These are phyloP conservation scores for Scaptodrosophila lebanonensis DNA, from an alignment of 1,140 invertebrate genomes.

Conservation along the genomic window DNA sequence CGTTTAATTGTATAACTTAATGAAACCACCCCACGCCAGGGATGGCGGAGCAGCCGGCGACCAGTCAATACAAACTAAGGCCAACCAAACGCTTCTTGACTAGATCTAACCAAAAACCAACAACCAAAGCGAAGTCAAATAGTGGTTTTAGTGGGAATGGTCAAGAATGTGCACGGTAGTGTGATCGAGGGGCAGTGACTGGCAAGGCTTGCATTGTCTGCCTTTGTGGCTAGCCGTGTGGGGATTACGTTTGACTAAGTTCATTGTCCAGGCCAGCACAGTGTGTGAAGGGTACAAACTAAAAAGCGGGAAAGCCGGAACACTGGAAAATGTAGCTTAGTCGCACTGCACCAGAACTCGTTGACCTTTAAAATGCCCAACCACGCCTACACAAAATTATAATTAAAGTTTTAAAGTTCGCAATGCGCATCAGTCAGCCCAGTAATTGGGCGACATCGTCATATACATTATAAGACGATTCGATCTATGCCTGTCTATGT, in stretches of 20 bases:
- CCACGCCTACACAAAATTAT: slow-evolving; percentile 69
- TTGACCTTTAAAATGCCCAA: slow-evolving; percentile 44
- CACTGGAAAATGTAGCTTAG: background rate
- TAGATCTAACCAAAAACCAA: slow-evolving; percentile 45
- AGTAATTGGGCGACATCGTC: too few species aligned
- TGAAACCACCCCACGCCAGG: slow-evolving; percentile 38
- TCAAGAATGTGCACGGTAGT: too few species aligned
- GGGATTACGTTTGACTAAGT: slow-evolving; percentile 75
- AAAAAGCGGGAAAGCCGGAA: slow-evolving; percentile 1
- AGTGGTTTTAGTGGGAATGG: too few species aligned
- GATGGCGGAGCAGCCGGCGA: slow-evolving; percentile 20
- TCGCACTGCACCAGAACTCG: slow-evolving; percentile 42
- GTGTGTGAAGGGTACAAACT: background rate
- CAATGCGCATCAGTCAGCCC: too few species aligned
- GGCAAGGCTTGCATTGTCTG: slow-evolving; percentile 28
- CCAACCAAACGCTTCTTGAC: slow-evolving; percentile 26
- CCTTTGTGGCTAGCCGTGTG: slow-evolving; percentile 63
- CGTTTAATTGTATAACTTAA: slow-evolving; percentile 76
- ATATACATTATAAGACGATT: too few species aligned
- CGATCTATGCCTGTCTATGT: too few species aligned
- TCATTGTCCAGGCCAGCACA: slow-evolving; percentile 30
- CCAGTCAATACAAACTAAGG: slow-evolving; percentile 65
- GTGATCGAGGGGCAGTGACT: background rate
- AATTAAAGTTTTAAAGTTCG: slow-evolving; percentile 71
- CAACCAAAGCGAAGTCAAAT: slow-evolving; percentile 68